Evolutionary conservation across 2,113 vertebrate species (phyloP).

Genomic region (Octodon degus): DNA sequence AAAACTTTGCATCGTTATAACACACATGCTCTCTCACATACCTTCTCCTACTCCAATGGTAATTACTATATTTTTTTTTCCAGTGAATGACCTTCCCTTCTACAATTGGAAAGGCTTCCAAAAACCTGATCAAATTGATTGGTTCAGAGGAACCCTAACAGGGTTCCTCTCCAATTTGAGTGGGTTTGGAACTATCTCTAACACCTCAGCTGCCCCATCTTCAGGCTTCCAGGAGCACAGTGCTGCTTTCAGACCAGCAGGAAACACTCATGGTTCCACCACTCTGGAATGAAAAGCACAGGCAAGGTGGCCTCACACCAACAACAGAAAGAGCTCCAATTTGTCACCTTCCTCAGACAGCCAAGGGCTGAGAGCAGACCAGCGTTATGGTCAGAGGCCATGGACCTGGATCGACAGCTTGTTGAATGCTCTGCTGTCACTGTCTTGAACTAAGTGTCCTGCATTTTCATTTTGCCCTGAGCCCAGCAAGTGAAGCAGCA

Average conservation of each 20-base stretch:
- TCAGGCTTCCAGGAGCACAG: neutral
- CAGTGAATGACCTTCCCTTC: neutral
- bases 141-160: neutral
- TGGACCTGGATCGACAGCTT: neutral
- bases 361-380: too few relatives aligned
- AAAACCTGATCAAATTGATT: slow-evolving; percentile 6
- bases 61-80: neutral
- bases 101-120: slow-evolving; percentile 3
- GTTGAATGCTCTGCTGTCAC: neutral
- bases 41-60: neutral
- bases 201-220: neutral
- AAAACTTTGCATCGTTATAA: neutral
- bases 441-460: neutral
- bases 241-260: neutral
- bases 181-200: neutral
- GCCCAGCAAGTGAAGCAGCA: neutral
- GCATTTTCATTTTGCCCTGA: neutral
- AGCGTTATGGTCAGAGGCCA: neutral
- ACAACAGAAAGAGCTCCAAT: neutral
- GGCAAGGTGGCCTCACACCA: neutral
- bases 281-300: neutral
- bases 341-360: neutral
- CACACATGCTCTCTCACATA: too few relatives aligned
- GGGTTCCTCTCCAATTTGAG: neutral
- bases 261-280: neutral